Base-by-base conservation (phyloP, 2,113 vertebrate genomes). In the Equus przewalskii region DNA sequence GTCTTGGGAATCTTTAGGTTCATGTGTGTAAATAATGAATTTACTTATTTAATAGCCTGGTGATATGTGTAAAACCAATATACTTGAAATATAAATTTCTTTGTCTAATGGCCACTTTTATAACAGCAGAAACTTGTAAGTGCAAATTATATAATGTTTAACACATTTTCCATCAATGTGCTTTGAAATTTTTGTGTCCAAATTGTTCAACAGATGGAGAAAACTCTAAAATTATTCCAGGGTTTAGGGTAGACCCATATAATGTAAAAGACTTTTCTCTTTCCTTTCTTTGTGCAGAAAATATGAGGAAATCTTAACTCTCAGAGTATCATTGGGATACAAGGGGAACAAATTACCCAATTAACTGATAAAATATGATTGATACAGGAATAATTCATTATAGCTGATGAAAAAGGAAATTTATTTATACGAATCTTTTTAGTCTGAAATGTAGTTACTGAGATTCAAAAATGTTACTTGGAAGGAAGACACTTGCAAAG, bases 161-260 rank as follows among this genome's bases (percentile, higher is more conserved):
- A 94, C 36, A 89, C 33, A 79, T 78, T 88, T 93, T 15, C 5
- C 70, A 93, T 89, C 54, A 92, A 54, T 46, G 80, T 8, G 54
- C 51, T 92, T 72, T 80, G 70, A 93, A 95, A 87, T 91, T 51
- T 94, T 18, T 88, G 24, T 96, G 81, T 93, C 82, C 62, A 91
- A 97, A 91, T 94, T 89, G n/a, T 78, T 94, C 24, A 85, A 95
- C 82, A 93, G 73, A 93, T 95, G 78, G 78, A 96, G 54, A 89
- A 91, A 88, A 81, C 21, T 80, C 60, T 89, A 93, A 92, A 97
- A 70, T 91, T 94, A 91, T 82, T 69, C 10, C 58, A 87, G 70
- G 21, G 30, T 73, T 94, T 89, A 84, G 54, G 30, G 82, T 89
- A 95, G 67, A 95, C 79, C n/a, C 8, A 65, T 83, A 51, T 76